Evolutionary conservation across 2,888 invertebrate genomes (phyloP), one percentile per base, ranked within the genome.

Genomic region (Kryphioiulus occultus): DNA sequence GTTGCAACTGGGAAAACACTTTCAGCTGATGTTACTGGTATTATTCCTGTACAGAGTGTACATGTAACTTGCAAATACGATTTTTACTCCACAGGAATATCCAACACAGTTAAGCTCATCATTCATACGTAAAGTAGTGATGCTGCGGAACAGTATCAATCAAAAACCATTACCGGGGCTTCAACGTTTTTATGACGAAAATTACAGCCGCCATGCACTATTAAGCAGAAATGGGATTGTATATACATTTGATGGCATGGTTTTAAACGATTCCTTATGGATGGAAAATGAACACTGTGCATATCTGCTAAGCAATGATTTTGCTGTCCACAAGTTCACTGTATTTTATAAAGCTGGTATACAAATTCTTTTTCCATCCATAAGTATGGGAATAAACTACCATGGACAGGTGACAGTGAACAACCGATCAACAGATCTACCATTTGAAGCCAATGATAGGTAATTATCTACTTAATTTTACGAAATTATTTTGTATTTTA

Each of bases 91-190:
- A 15, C 44, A 85, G 85, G 26, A 39, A 10, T n/a, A 15, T 26
- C 85, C 85, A 5, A 85, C 26, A 22, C 85, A 85, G 85, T 39
- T 85, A 17, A 85, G 44, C 44, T 35, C 85, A 22, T 39, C 39
- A 85, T 85, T 85, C 22, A 17, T 19, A 22, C 15, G 85, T n/a
- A 22, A 85, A 44, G 15, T 85, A 39, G 10, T 47, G 26, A 12
- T n/a, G 26, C 17, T 85, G 19, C 47, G 53, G 2, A 53, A 26
- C 53, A 17, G 1, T 15, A 19, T 86, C 32, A 17, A 1, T 17
- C 30, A 30, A 10, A 12, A 30, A 78, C 15, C 15, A 15, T 30
- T 10, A 17, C 17, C 86, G 22, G 15, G 3, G 10, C 22, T 9
- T 30, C 30, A 30, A 17, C 30, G 4, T 17, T 78, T 86, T 10